phyloP scores from a whole-genome alignment of 2,888 invertebrate genomes.

The Saturnia japonica region DNA sequence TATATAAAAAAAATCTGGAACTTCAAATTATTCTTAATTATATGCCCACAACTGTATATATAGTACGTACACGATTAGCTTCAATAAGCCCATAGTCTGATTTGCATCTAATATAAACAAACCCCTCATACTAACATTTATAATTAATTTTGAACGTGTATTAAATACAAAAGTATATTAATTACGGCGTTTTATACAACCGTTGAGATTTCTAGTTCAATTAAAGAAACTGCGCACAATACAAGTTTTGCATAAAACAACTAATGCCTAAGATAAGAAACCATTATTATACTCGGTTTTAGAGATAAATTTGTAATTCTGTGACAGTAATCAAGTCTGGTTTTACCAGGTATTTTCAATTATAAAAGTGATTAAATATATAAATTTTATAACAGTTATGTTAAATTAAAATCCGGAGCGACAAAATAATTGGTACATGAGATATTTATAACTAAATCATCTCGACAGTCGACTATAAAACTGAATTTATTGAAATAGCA shows the following conservation, averaged over 20 bases:
- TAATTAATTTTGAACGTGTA: conserved; percentile 16
- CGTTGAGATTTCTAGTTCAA: conserved; percentile 22
- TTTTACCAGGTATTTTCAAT: conserved; percentile 18
- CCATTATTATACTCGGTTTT: conserved; percentile 16
- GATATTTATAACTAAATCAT: conserved; percentile 16
- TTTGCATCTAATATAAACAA: conserved; percentile 14
- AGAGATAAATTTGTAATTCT: conserved; percentile 18
- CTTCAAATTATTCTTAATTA: no score
- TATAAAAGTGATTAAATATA: conserved; percentile 17
- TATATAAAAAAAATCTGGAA: no score
- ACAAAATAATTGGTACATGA: conserved; percentile 19
- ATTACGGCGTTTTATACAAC: conserved; percentile 10
- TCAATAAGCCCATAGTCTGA: conserved; percentile 15
- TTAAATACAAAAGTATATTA: conserved; percentile 17
- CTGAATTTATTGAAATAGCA: conserved; percentile 18
- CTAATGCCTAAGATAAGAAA: conserved; percentile 19
- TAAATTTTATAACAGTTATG: conserved; percentile 17
- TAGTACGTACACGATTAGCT: conserved; percentile 14
- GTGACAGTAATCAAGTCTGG: conserved; percentile 9
- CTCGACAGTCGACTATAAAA: conserved; percentile 21
- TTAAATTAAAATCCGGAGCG: conserved; percentile 20
- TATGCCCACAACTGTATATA: conserved; percentile 11
- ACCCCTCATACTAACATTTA: conserved; percentile 15
- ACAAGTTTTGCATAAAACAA: conserved; percentile 14
- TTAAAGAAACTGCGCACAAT: conserved; percentile 29